phyloP scores from a whole-genome alignment of 30 jellyfish, hydroid and myxozoan species.

The Sanderia malayensis region DNA sequence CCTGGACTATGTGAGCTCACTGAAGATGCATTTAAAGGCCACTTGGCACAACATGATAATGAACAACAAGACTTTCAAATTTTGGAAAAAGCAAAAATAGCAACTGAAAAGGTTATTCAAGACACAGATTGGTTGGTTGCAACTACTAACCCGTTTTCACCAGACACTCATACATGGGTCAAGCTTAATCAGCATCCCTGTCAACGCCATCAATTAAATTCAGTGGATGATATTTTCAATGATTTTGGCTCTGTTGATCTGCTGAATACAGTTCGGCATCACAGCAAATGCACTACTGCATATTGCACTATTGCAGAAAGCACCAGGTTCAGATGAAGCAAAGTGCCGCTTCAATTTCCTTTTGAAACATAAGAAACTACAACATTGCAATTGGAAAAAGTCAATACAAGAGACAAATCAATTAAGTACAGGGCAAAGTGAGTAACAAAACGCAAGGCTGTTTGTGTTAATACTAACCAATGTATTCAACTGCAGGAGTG shows the following conservation, averaged over 20 bases:
- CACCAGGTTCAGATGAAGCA: not conserved
- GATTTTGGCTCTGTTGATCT: too few relatives aligned
- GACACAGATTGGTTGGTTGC: not conserved
- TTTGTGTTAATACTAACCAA: not conserved
- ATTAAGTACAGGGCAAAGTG: not conserved
- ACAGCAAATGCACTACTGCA: conserved; percentile 14
- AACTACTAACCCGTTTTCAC: conserved; percentile 2
- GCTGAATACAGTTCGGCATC: too few relatives aligned
- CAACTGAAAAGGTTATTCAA: not conserved
- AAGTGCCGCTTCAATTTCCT: not conserved
- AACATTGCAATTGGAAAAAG: not conserved
- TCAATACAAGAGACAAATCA: not conserved
- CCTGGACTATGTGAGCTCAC: not conserved
- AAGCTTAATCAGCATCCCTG: conserved; percentile 1
- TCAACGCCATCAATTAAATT: too few relatives aligned
- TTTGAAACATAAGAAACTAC: not conserved
- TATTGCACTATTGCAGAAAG: conserved; percentile 4
- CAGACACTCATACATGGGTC: conserved; percentile 15
- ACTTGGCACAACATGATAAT: conserved; percentile 14
- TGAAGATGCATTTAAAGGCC: conserved; percentile 15
- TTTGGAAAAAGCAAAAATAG: conserved; percentile 23
- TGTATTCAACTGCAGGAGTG: too few relatives aligned
- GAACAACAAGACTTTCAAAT: conserved; percentile 15
- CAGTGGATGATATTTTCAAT: too few relatives aligned
- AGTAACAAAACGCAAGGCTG: not conserved